Base-by-base conservation (phyloP, 2,888 invertebrate species). In the Pristionchus maxplancki region DNA sequence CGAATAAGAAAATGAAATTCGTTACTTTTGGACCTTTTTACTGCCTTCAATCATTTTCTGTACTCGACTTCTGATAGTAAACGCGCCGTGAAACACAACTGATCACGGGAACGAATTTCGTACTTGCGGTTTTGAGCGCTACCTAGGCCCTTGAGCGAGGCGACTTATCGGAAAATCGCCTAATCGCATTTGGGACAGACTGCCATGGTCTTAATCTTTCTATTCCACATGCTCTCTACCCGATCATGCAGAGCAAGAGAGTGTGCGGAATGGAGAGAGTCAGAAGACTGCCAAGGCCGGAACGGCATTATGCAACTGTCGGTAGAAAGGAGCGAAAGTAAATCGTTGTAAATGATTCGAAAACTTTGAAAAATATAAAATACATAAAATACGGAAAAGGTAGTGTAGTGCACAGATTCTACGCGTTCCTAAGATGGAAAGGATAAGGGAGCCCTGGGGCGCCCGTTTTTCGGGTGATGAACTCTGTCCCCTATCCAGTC, bases 241-340 rank as follows among this genome's bases (percentile, higher is more conserved):
- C n/a, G n/a, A n/a, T n/a, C n/a, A n/a, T n/a, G n/a, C n/a, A n/a
- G n/a, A n/a, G n/a, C n/a, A n/a, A n/a, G n/a, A n/a, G n/a, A n/a
- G n/a, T n/a, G n/a, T n/a, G n/a, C n/a, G n/a, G n/a, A n/a, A n/a
- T n/a, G n/a, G n/a, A n/a, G n/a, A n/a, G n/a, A n/a, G n/a, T n/a
- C n/a, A n/a, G n/a, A n/a, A 28, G 20, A 0, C 44, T 78, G 48
- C 78, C 78, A 78, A 78, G 78, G 78, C 34, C 78, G 17, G 44
- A 78, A 78, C 40, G 78, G 78, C 78, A 78, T 78, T 78, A n/a
- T 78, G 78, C 44, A 78, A 78, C 48, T 40, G 40, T 40, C 48
- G 48, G 15, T 28, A 40, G 44, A 28, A 24, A n/a, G 62, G 48
- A 85, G 40, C 15, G 31, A 64, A 24, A 62, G 84, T 2, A 34